phyloP scores from a whole-genome alignment of 2,888 invertebrate genomes.

The Morinoia aosen region DNA sequence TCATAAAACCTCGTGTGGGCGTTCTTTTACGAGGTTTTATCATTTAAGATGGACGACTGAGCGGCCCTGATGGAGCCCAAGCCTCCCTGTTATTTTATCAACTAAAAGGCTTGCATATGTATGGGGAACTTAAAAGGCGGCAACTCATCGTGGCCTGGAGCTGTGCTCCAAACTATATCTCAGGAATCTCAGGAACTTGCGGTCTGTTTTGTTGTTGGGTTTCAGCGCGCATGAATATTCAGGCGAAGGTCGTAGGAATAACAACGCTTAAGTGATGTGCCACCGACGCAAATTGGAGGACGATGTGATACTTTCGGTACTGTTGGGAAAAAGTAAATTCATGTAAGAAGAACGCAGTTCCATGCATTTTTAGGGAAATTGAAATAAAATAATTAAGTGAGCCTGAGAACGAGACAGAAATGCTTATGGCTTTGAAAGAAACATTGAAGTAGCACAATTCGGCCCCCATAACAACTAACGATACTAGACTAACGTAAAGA shows the following conservation, averaged over 20 bases:
- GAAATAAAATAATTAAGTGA: neutral
- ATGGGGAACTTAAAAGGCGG: too few species aligned
- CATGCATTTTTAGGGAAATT: neutral
- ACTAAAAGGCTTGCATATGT: neutral
- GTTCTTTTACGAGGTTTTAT: neutral
- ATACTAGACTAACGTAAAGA: too few species aligned
- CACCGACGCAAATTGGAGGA: neutral
- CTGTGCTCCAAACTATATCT: too few species aligned
- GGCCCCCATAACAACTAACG: too few species aligned
- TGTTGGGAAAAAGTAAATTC: neutral
- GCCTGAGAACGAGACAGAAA: neutral
- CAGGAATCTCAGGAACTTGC: too few species aligned
- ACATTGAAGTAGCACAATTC: too few species aligned
- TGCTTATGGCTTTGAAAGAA: too few species aligned
- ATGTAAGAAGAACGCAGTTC: neutral
- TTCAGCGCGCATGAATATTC: neutral
- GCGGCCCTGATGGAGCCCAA: neutral
- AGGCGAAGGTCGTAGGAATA: neutral
- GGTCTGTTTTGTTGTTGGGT: neutral
- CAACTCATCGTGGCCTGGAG: too few species aligned
- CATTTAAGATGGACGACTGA: constrained; percentile 3
- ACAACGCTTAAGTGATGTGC: neutral
- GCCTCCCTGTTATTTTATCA: neutral
- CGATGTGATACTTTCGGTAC: neutral
- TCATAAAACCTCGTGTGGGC: neutral